Evolutionary conservation across 1,140 invertebrate genomes (phyloP).

Genomic region (Oscheius sp.): DNA sequence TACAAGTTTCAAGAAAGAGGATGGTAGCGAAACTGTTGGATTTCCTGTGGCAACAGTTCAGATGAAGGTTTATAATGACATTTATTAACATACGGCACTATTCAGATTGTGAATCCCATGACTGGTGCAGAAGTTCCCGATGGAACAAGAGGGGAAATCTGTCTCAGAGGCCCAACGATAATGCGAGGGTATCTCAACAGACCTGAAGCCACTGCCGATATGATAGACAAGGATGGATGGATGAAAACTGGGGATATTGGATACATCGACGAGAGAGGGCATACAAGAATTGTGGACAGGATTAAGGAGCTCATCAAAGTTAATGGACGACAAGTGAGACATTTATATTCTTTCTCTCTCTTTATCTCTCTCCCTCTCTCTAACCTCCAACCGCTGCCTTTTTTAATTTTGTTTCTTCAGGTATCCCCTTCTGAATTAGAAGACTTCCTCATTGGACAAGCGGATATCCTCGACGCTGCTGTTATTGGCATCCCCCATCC

Average conservation of each 20-base stretch:
- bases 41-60: conserved; percentile 26
- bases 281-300: conserved; percentile 74
- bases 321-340: conserved; percentile 74
- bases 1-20: background rate
- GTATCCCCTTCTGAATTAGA: conserved; percentile 81
- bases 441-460: conserved; percentile 73
- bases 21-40: conserved; percentile 32
- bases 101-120: conserved; percentile 58
- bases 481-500: conserved; percentile 77
- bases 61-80: conserved; percentile 14
- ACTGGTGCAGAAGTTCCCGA: conserved; percentile 48
- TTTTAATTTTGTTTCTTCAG: too few relatives aligned
- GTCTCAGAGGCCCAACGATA: conserved; percentile 60
- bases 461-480: conserved; percentile 75
- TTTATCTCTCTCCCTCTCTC: too few relatives aligned
- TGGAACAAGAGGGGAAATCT: conserved; percentile 42
- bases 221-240: conserved; percentile 73
- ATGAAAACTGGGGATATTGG: conserved; percentile 77
- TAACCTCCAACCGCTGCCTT: too few relatives aligned
- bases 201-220: conserved; percentile 71
- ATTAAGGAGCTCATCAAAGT: conserved; percentile 87
- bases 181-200: conserved; percentile 74
- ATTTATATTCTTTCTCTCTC: too few relatives aligned
- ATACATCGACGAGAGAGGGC: conserved; percentile 71
- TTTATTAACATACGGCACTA: too few relatives aligned